Evolutionary conservation across 2,888 invertebrate species (phyloP).

Genomic region (Nasonovia ribisnigri): DNA sequence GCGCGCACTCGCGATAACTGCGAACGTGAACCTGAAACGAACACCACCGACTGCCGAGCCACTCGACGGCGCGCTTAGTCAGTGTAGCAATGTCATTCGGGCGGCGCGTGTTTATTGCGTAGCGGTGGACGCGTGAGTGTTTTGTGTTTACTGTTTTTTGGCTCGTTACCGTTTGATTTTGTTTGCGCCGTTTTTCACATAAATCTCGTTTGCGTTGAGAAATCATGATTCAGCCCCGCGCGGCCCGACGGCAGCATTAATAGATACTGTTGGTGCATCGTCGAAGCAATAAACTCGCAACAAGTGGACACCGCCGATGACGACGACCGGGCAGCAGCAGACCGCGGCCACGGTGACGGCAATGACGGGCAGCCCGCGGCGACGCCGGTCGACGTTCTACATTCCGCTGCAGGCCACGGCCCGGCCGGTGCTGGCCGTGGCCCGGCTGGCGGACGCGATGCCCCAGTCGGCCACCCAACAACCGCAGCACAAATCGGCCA

Average conservation of each 20-base stretch:
- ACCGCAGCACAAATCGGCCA: conserved; percentile 37
- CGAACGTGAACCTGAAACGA: conserved; percentile 53
- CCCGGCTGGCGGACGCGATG: background rate
- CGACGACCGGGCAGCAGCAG: conserved; percentile 64
- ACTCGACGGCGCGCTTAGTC: conserved; percentile 12
- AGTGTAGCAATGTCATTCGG: conserved; percentile 26
- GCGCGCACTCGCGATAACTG: conserved; percentile 12
- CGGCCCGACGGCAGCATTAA: background rate
- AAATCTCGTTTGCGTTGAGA: background rate
- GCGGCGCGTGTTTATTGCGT: background rate
- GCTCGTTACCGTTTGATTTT: background rate
- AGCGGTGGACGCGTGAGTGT: background rate
- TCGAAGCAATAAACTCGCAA: background rate
- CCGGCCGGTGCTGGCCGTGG: conserved; percentile 9
- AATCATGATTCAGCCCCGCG: background rate
- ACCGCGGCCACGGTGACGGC: conserved; percentile 69
- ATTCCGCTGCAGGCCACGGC: conserved; percentile 78
- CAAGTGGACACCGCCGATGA: conserved; percentile 1
- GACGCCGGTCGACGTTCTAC: conserved; percentile 82
- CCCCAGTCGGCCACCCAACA: conserved; percentile 14
- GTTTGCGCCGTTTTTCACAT: background rate
- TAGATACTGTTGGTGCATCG: background rate
- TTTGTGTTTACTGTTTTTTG: background rate
- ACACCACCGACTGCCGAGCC: background rate
- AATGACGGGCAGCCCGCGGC: conserved; percentile 71